These are phyloP conservation scores for Isaurus tuberculatus DNA, from an alignment of 92 coral and sea anemone species.

Conservation along the genomic window DNA sequence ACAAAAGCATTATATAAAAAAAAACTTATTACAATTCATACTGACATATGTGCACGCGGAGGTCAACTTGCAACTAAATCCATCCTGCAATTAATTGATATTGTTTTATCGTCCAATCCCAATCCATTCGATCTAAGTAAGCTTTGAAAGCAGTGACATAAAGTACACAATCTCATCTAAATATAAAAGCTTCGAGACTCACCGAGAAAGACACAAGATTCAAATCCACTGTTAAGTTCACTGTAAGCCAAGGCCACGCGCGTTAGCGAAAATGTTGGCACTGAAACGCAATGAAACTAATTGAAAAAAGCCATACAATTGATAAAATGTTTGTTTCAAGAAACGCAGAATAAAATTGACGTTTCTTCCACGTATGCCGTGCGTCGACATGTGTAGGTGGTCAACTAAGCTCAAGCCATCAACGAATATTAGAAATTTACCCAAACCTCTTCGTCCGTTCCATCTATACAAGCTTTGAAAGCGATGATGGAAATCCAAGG, in stretches of 20 bases:
- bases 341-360: not conserved
- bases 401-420: slow-evolving; percentile 4
- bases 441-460: slow-evolving; percentile 10
- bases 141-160: not conserved
- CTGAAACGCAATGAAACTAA: no score
- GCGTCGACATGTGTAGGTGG: not conserved
- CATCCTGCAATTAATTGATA: no score
- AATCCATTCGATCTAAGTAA: not conserved
- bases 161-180: not conserved
- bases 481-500: not conserved
- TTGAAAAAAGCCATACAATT: no score
- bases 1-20: no score
- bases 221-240: no score
- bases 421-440: not conserved
- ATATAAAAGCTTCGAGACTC: not conserved
- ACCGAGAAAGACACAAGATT: not conserved
- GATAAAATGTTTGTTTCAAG: not conserved
- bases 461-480: not conserved
- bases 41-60: no score
- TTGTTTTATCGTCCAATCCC: no score
- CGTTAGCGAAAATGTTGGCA: not conserved
- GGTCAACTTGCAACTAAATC: no score
- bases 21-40: no score
- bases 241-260: not conserved
- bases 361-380: not conserved